Conservation (phyloP, 2,888 invertebrate species). For the Acrobasis repandana region DNA sequence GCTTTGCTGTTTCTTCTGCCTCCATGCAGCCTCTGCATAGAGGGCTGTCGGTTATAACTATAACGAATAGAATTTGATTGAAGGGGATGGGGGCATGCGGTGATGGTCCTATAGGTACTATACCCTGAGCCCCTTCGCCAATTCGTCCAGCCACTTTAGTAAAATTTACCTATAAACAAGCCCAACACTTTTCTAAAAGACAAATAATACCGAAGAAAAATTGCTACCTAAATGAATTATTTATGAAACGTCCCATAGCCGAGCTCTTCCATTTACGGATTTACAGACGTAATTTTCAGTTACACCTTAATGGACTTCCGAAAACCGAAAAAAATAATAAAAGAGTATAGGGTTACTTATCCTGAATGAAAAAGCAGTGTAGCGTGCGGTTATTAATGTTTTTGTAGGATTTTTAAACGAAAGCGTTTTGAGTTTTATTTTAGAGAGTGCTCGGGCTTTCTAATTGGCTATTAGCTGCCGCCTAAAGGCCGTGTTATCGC, state of each 20-base stretch:
- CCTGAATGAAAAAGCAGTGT: neutral
- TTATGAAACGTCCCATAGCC: neutral
- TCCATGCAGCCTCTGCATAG: no score
- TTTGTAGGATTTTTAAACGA: neutral
- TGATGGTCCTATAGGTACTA: no score
- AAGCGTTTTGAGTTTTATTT: slow-evolving; percentile 7
- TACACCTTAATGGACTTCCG: neutral
- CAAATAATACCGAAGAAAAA: neutral
- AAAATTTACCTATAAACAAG: neutral
- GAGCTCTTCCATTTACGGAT: slow-evolving; percentile 3
- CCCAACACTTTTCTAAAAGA: neutral
- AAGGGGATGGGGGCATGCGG: no score
- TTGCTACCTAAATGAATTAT: slow-evolving; percentile 5
- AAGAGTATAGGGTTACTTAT: neutral
- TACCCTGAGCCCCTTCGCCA: no score
- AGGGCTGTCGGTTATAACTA: no score
- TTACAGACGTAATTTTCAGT: neutral
- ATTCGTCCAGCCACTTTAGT: no score
- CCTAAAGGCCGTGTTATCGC: slow-evolving; percentile 38
- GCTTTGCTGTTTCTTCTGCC: no score
- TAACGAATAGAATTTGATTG: no score
- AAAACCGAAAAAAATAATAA: neutral
- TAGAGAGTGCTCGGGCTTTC: neutral
- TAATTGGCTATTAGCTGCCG: slow-evolving; percentile 58
- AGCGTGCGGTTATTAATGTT: neutral